phyloP scores from a whole-genome alignment of 2,113 vertebrate species.

The Ptilonorhynchus violaceus region DNA sequence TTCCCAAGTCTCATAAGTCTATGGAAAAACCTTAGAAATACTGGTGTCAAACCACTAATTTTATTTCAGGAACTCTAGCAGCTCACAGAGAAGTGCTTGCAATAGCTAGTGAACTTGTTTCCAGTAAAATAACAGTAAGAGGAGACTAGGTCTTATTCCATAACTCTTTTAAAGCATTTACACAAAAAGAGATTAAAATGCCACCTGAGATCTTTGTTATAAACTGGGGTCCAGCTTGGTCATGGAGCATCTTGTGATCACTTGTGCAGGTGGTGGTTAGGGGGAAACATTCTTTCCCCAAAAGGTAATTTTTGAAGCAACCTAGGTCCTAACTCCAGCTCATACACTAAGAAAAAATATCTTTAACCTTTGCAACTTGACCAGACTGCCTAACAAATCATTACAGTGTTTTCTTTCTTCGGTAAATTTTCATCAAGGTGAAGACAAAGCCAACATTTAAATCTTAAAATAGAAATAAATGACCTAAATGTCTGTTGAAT shows the following conservation, averaged over 20 bases:
- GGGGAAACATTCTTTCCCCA: background rate
- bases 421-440: slow-evolving; percentile 28
- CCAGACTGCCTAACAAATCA: background rate
- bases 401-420: background rate
- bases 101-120: background rate
- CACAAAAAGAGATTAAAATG: background rate
- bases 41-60: background rate
- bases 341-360: background rate
- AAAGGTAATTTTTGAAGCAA: background rate
- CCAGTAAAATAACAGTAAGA: background rate
- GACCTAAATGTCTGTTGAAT: slow-evolving; percentile 31
- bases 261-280: background rate
- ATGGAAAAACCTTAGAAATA: background rate
- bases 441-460: slow-evolving; percentile 24
- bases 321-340: background rate
- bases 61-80: background rate
- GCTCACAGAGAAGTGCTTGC: background rate
- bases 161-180: background rate
- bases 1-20: background rate
- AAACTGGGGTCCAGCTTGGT: background rate
- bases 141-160: background rate
- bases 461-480: slow-evolving; percentile 50
- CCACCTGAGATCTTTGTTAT: background rate
- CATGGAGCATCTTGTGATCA: background rate
- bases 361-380: background rate